Conservation (phyloP, 2,797 vertebrate species). For the Oreonectes daqikongensis region DNA sequence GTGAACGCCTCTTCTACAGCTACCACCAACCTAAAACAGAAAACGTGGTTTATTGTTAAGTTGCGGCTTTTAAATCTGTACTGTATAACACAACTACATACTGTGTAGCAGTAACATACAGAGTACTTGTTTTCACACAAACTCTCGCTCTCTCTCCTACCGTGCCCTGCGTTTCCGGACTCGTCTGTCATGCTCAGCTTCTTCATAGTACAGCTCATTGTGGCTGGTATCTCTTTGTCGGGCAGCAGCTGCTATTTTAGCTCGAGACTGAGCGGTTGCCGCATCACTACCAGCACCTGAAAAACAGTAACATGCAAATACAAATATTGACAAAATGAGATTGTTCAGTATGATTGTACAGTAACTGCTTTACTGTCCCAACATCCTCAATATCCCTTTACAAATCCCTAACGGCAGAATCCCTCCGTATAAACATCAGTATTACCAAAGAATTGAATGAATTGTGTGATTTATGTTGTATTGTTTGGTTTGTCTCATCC, state of each 20-base stretch:
- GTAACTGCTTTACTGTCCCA: too few species aligned
- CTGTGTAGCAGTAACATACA: not conserved
- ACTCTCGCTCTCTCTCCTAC: conserved; percentile 67
- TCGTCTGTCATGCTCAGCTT: conserved; percentile 91
- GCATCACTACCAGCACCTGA: conserved; percentile 86
- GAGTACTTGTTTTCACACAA: too few species aligned
- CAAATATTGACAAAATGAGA: not conserved
- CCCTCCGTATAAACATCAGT: not conserved
- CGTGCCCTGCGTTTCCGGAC: conserved; percentile 91
- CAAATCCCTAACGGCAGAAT: not conserved
- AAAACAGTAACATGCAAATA: too few species aligned
- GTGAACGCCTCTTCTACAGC: conserved; percentile 97
- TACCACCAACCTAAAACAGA: conserved; percentile 84
- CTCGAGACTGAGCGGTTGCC: conserved; percentile 84
- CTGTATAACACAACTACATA: too few species aligned
- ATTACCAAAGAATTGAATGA: not conserved
- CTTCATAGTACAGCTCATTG: conserved; percentile 95
- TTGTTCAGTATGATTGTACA: not conserved
- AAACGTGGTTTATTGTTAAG: not conserved
- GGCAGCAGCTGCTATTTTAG: conserved; percentile 85
- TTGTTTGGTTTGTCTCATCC: not conserved
- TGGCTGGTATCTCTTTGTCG: conserved; percentile 90
- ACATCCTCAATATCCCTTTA: not conserved
- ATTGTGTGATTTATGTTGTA: not conserved
- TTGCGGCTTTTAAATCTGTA: not conserved